Conservation (phyloP, 2,888 invertebrate genomes). For the Nysson spinosus region DNA sequence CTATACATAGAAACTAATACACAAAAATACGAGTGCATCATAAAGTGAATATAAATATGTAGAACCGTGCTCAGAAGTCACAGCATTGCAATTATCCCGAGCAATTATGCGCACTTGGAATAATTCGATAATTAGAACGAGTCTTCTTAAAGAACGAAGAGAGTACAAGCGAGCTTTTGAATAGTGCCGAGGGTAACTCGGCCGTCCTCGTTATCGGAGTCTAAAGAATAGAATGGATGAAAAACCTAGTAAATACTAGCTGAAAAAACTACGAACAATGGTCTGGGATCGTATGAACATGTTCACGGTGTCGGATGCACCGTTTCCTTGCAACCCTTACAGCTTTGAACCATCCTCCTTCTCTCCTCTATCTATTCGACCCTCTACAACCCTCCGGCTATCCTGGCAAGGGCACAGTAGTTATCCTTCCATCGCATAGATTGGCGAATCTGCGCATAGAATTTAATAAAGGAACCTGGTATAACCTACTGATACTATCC, state of each 20-base stretch:
- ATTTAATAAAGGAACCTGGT: constrained; percentile 39
- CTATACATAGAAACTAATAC: too few relatives aligned
- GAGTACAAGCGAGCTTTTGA: too few relatives aligned
- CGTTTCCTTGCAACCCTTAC: constrained; percentile 19
- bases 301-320: constrained; percentile 33
- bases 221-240: neutral
- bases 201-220: too few relatives aligned
- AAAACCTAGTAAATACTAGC: constrained; percentile 25
- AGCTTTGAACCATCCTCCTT: constrained; percentile 6
- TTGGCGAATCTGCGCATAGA: constrained; percentile 35
- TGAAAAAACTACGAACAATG: constrained; percentile 32
- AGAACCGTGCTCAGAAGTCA: too few relatives aligned
- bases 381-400: neutral
- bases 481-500: constrained; percentile 4
- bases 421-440: constrained; percentile 18
- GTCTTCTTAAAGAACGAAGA: too few relatives aligned
- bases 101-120: too few relatives aligned
- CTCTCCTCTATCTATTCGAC: neutral
- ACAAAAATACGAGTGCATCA: too few relatives aligned
- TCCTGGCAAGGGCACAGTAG: constrained; percentile 9
- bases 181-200: too few relatives aligned
- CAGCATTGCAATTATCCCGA: too few relatives aligned
- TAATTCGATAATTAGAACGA: too few relatives aligned
- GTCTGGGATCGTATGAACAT: constrained; percentile 29
- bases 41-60: too few relatives aligned